Percentiles rank a stretch among this genome's conserved stretches.
These are phyloP conservation scores for Mythimna lalbum DNA, from an alignment of 2,888 invertebrate species.

Conservation along the genomic window DNA sequence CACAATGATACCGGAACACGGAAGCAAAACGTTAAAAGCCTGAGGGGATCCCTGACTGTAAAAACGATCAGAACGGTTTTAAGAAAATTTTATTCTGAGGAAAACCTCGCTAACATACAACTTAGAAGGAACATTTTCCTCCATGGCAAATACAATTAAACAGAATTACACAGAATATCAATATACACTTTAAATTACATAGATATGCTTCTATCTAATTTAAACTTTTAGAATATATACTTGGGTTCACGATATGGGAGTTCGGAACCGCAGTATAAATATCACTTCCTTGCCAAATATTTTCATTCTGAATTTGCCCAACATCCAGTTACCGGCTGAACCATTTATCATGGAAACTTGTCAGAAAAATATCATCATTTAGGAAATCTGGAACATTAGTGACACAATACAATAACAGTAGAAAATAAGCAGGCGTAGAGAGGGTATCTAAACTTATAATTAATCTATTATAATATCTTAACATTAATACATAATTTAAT, in stretches of 20 bases:
- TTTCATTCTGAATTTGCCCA: conserved; percentile 28
- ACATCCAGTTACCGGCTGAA: conserved; percentile 5
- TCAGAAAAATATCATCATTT: conserved; percentile 50
- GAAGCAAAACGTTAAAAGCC: conserved; percentile 12
- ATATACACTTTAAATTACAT: conserved; percentile 28
- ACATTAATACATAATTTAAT: conserved; percentile 19
- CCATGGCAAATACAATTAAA: background rate
- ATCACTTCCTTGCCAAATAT: conserved; percentile 51
- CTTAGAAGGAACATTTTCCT: background rate
- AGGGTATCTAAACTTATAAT: conserved; percentile 52
- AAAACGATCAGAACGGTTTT: background rate
- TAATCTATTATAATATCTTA: conserved; percentile 26
- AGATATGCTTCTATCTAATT: conserved; percentile 48
- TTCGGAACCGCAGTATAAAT: conserved; percentile 37
- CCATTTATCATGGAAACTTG: conserved; percentile 40
- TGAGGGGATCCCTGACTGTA: background rate
- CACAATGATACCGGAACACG: conserved; percentile 6
- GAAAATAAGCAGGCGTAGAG: conserved; percentile 46
- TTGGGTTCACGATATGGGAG: conserved; percentile 34
- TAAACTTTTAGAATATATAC: conserved; percentile 42
- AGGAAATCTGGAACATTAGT: conserved; percentile 37
- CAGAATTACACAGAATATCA: conserved; percentile 2
- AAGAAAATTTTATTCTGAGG: conserved; percentile 7
- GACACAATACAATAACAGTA: conserved; percentile 54
- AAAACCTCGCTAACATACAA: conserved; percentile 26